Evolutionary conservation across 2,888 invertebrate species (phyloP).

Genomic region (Xanthorhoe spadicearia): DNA sequence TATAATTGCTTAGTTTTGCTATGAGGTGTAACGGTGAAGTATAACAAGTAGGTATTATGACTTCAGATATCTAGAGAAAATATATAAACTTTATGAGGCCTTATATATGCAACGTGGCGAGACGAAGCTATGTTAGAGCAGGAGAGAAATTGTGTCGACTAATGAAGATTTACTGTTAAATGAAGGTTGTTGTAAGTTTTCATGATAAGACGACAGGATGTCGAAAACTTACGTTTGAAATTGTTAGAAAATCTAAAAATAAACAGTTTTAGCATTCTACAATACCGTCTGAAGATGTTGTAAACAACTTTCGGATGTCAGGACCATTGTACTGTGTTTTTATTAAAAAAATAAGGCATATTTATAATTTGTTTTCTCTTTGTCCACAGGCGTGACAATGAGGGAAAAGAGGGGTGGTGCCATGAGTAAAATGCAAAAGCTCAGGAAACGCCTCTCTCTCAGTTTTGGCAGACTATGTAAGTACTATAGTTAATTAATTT

Average conservation of each 20-base stretch:
- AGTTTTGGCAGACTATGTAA: conserved; percentile 98
- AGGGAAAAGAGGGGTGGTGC: conserved; percentile 96
- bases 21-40: conserved; percentile 2
- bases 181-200: no score
- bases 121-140: no score
- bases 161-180: no score
- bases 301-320: background rate
- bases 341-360: conserved; percentile 4
- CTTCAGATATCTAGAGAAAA: no score
- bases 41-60: background rate
- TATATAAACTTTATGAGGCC: no score
- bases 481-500: no score
- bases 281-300: background rate
- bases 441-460: conserved; percentile 97
- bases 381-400: conserved; percentile 92
- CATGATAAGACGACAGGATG: no score
- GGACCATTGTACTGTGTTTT: background rate
- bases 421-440: conserved; percentile 96
- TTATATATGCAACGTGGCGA: no score
- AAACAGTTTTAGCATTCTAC: no score
- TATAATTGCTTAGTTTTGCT: conserved; percentile 11
- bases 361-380: conserved; percentile 57
- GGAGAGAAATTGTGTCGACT: no score
- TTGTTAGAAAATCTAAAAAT: no score
- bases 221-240: no score